phyloP scores from a whole-genome alignment of 2,797 vertebrate species.

The Lagodon rhomboides region DNA sequence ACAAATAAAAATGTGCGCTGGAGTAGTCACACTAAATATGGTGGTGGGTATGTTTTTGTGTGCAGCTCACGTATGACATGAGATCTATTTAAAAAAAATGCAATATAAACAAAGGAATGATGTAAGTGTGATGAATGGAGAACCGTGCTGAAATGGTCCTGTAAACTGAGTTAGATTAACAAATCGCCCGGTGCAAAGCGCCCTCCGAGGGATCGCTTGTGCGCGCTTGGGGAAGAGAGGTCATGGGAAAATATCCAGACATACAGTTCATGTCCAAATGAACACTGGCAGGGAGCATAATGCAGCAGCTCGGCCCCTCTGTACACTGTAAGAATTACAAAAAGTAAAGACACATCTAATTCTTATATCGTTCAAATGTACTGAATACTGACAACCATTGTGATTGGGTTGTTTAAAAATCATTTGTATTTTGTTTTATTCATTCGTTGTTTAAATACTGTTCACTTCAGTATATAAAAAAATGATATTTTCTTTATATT shows the following conservation, averaged over 20 bases:
- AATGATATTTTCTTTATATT: not conserved
- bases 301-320: conserved; percentile 11
- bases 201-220: conserved; percentile 4
- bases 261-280: conserved; percentile 34
- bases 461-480: not conserved
- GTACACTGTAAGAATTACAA: conserved; percentile 19
- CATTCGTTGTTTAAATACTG: not conserved
- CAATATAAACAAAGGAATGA: conserved; percentile 19
- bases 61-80: conserved; percentile 30
- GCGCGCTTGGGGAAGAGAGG: conserved; percentile 9
- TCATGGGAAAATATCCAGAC: conserved; percentile 40
- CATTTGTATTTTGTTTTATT: not conserved
- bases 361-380: not conserved
- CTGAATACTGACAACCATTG: not conserved
- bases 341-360: not conserved
- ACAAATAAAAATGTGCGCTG: conserved; percentile 47
- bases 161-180: conserved; percentile 27
- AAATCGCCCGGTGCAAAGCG: conserved; percentile 19
- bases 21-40: conserved; percentile 62
- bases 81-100: conserved; percentile 8
- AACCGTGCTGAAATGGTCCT: conserved; percentile 13
- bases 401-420: conserved; percentile 1
- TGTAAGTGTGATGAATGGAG: conserved; percentile 40
- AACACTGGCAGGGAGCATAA: conserved; percentile 22
- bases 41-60: conserved; percentile 16